Conservation (phyloP, 2,888 invertebrate genomes). For the Rambutsinella grinnellia region DNA sequence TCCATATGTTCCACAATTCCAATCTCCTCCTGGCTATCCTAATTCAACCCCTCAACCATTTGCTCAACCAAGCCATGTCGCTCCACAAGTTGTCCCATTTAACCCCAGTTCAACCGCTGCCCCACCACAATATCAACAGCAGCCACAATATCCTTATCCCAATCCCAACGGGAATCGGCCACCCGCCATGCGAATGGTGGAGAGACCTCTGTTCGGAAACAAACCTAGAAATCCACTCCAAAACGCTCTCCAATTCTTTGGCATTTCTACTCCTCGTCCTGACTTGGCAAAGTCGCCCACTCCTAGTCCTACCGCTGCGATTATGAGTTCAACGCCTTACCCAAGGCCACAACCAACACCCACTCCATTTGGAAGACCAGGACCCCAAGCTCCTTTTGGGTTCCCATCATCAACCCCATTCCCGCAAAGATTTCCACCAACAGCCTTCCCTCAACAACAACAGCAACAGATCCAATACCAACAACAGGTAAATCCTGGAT, state of each 20-base stretch:
- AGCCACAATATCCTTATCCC: slow-evolving; percentile 12
- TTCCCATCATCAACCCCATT: slow-evolving; percentile 44
- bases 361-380: slow-evolving; percentile 24
- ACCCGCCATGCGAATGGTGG: slow-evolving; percentile 18
- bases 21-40: slow-evolving; percentile 17
- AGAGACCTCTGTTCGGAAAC: slow-evolving; percentile 20
- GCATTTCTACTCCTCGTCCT: slow-evolving; percentile 61
- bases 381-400: slow-evolving; percentile 1
- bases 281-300: slow-evolving; percentile 24
- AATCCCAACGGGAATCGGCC: slow-evolving; percentile 19
- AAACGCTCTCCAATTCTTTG: slow-evolving; percentile 63
- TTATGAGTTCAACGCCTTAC: slow-evolving; percentile 34
- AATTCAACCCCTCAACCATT: slow-evolving; percentile 21
- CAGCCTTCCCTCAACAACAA: slow-evolving; percentile 19
- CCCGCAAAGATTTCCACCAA: slow-evolving; percentile 22
- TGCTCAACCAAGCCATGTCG: neutral
- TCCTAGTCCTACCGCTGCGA: slow-evolving; percentile 27
- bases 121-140: slow-evolving; percentile 26
- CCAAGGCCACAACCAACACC: slow-evolving; percentile 18
- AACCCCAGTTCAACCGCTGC: slow-evolving; percentile 33
- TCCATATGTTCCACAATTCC: slow-evolving; percentile 34
- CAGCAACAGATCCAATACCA: slow-evolving; percentile 16
- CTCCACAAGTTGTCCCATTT: slow-evolving; percentile 8
- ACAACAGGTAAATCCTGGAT: slow-evolving; percentile 20
- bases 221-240: slow-evolving; percentile 56